Conservation (phyloP, 2,113 vertebrate genomes). For the Hemibates koningsi region DNA sequence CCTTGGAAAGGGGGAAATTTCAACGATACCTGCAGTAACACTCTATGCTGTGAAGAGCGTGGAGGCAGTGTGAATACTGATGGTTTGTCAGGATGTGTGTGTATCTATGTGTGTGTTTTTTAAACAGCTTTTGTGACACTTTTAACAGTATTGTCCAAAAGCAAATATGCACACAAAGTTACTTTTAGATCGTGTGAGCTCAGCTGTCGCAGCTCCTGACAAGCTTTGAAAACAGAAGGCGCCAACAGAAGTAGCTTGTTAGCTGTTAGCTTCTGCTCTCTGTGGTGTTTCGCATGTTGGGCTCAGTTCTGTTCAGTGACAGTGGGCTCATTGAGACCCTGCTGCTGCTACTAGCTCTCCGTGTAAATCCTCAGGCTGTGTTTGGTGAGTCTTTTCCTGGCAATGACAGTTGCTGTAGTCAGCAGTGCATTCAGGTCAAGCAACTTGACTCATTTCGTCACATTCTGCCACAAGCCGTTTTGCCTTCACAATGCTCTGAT, state of each 20-base stretch:
- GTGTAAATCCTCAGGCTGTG: conserved; percentile 16
- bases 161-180: background rate
- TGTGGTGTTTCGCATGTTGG: background rate
- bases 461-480: conserved; percentile 40
- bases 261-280: conserved; percentile 19
- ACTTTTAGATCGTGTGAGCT: background rate
- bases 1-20: background rate
- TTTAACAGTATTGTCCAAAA: background rate
- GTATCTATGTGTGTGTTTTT: background rate
- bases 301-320: conserved; percentile 14
- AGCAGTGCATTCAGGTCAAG: conserved; percentile 52
- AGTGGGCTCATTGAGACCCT: conserved; percentile 32
- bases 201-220: background rate
- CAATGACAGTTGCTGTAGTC: conserved; percentile 24
- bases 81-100: background rate
- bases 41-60: background rate
- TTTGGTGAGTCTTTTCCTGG: conserved; percentile 31
- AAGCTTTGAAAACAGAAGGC: background rate
- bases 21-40: conserved; percentile 21
- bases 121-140: background rate
- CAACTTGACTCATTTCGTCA: conserved; percentile 45
- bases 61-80: background rate
- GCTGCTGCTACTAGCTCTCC: background rate
- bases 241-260: background rate
- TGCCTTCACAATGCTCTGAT: conserved; percentile 44